A percentile compares a stretch with the other conserved stretches of the same genome.
Evolutionary conservation across 2,113 vertebrate genomes (phyloP).

Genomic region (Mustela lutreola): DNA sequence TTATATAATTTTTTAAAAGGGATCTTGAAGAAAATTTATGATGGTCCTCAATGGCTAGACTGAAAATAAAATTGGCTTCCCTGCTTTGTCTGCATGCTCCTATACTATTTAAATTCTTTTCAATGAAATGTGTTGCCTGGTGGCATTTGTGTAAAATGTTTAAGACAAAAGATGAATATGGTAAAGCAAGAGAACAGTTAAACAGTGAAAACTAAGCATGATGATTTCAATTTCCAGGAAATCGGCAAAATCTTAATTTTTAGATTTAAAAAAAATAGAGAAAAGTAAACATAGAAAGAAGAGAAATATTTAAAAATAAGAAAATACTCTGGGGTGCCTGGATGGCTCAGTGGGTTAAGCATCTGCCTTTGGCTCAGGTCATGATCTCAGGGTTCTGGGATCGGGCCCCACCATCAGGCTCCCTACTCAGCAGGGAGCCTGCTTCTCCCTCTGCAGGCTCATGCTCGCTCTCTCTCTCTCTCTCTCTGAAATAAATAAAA

Average conservation of each 20-base stretch:
- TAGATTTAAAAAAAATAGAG: not conserved
- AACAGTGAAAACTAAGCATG: not conserved
- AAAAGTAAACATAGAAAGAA: not conserved
- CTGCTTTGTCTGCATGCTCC: not conserved
- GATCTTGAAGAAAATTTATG: constrained; percentile 49
- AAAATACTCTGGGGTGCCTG: not conserved
- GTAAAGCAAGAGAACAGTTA: not conserved
- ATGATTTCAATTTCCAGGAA: constrained; percentile 28
- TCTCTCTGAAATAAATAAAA: not conserved
- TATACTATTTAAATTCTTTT: constrained; percentile 5
- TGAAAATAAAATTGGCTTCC: constrained; percentile 19
- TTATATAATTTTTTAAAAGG: not conserved
- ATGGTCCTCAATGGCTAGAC: not conserved
- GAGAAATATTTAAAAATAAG: constrained; percentile 23
- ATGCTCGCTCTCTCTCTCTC: too few species aligned
- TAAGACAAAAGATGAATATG: constrained; percentile 25
- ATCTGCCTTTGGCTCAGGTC: not conserved
- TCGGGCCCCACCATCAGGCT: not conserved
- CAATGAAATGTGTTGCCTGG: not conserved
- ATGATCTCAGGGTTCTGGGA: not conserved
- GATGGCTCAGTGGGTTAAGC: not conserved
- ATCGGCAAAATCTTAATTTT: not conserved
- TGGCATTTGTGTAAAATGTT: not conserved
- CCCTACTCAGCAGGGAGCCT: too few species aligned
- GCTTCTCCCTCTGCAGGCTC: not conserved